phyloP scores from a whole-genome alignment of 2,797 vertebrate species.

The Rhinella marina region DNA sequence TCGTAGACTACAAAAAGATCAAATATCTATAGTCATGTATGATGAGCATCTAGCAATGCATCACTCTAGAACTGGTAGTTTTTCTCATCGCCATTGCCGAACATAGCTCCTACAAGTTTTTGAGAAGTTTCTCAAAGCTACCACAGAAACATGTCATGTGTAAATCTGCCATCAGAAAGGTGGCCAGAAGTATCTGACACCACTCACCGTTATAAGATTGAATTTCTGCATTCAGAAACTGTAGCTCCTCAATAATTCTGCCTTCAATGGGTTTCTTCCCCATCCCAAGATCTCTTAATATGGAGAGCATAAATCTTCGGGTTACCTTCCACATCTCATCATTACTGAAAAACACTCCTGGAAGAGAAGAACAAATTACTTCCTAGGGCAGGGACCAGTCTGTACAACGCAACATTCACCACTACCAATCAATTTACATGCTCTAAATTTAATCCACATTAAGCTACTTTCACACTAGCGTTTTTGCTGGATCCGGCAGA shows the following conservation, averaged over 20 bases:
- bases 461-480: too few species aligned
- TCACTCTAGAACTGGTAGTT: background rate
- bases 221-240: constrained; percentile 44
- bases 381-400: background rate
- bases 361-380: constrained; percentile 26
- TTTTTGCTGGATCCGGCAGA: too few species aligned
- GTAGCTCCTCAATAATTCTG: constrained; percentile 62
- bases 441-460: too few species aligned
- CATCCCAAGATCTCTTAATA: constrained; percentile 69
- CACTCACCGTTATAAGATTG: constrained; percentile 50
- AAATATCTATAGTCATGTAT: background rate
- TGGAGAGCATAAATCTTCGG: constrained; percentile 70
- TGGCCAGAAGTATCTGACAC: background rate
- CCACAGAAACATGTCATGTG: background rate
- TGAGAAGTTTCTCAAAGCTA: background rate
- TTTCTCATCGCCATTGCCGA: background rate
- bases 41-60: background rate
- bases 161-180: background rate
- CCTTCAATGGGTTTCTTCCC: constrained; percentile 65
- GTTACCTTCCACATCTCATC: constrained; percentile 70
- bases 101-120: background rate
- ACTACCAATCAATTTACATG: too few species aligned
- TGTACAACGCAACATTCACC: too few species aligned
- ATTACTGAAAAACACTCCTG: constrained; percentile 70
- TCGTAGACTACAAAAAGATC: background rate